Conservation (phyloP, 2,888 invertebrate genomes). For the Prosopocoilus inquinatus region DNA sequence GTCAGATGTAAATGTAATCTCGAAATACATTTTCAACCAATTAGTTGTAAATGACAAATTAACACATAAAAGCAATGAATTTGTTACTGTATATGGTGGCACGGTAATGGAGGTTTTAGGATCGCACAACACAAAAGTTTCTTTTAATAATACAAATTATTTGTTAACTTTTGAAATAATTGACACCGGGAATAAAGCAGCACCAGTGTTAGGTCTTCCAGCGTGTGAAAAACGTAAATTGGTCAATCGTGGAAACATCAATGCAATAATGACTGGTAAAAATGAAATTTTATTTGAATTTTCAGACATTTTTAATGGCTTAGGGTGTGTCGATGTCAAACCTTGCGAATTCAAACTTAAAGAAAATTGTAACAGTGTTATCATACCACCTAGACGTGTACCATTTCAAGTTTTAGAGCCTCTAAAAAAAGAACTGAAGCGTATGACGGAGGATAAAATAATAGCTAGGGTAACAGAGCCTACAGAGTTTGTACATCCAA, state of each 20-base stretch:
- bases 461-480: slow-evolving; percentile 25
- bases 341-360: slow-evolving; percentile 11
- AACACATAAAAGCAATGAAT: background rate
- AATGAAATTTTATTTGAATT: slow-evolving; percentile 11
- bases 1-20: slow-evolving; percentile 17
- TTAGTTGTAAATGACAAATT: slow-evolving; percentile 9
- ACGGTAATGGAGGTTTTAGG: slow-evolving; percentile 1
- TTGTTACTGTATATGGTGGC: slow-evolving; percentile 6
- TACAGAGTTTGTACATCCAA: slow-evolving; percentile 11
- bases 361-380: background rate
- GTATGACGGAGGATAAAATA: slow-evolving; percentile 18
- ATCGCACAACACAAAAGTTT: background rate
- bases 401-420: slow-evolving; percentile 8
- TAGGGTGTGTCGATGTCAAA: slow-evolving; percentile 24
- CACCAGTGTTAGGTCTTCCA: slow-evolving; percentile 2
- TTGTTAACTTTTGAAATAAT: slow-evolving; percentile 5
- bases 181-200: background rate
- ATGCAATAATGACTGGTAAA: too few species aligned
- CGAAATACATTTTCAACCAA: slow-evolving; percentile 15
- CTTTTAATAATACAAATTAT: background rate
- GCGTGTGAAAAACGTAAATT: too few species aligned
- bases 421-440: too few species aligned
- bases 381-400: slow-evolving; percentile 11
- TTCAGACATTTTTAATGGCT: slow-evolving; percentile 23
- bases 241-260: too few species aligned